Conservation (phyloP, 2,113 vertebrate species). For the Ardeotis arabs region DNA sequence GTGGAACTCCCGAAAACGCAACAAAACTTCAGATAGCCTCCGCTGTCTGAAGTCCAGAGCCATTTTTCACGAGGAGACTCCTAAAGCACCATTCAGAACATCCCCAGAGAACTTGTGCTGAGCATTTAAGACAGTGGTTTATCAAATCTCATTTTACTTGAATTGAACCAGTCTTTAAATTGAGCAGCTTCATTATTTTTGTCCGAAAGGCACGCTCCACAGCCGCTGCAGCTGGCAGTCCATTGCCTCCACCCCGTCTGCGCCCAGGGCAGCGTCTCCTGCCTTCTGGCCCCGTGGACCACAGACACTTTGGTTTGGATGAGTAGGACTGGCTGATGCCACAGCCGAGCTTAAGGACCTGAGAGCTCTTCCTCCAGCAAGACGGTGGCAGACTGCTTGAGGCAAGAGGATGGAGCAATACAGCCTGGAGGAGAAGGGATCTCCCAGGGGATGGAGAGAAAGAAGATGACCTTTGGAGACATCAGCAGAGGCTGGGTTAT, state of each 20-base stretch:
- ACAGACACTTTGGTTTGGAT: neutral
- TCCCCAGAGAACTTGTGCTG: neutral
- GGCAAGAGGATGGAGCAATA: neutral
- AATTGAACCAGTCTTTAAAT: neutral
- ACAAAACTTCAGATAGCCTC: neutral
- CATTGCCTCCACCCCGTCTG: neutral
- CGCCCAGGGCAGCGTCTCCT: neutral
- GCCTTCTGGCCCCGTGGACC: neutral
- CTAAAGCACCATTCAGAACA: neutral
- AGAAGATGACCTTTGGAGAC: neutral
- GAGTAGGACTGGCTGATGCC: neutral
- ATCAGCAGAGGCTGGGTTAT: neutral
- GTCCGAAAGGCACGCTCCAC: accelerated
- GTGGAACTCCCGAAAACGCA: neutral
- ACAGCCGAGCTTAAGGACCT: neutral
- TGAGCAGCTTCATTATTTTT: neutral
- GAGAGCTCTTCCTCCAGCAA: neutral
- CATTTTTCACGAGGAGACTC: neutral
- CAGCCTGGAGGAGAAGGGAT: neutral
- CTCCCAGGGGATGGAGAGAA: neutral
- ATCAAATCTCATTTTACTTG: neutral
- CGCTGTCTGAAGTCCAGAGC: neutral
- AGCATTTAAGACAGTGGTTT: neutral
- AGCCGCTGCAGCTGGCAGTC: neutral
- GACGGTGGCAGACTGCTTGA: neutral